These are phyloP conservation scores for Phalacrocorax aristotelis DNA, from an alignment of 2,113 vertebrate genomes.

Conservation along the genomic window DNA sequence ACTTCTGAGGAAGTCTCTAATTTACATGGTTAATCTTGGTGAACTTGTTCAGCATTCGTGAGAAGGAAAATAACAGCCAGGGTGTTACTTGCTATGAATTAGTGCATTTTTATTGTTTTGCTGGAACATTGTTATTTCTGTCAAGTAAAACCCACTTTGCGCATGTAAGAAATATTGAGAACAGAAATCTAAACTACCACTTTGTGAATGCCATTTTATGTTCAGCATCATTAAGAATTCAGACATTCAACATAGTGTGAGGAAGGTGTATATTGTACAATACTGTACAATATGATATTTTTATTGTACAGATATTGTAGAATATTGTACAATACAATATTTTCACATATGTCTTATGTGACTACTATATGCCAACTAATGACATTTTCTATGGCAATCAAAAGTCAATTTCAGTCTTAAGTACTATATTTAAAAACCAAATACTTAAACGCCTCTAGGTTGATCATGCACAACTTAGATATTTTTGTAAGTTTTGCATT, in stretches of 20 bases:
- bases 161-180: neutral
- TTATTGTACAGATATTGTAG: neutral
- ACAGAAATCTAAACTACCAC: neutral
- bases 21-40: neutral
- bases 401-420: neutral
- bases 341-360: neutral
- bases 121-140: neutral
- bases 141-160: neutral
- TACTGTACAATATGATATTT: neutral
- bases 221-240: neutral
- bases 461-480: neutral
- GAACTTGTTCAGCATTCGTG: neutral
- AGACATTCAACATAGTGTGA: neutral
- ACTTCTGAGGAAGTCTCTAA: neutral
- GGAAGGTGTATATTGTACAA: neutral
- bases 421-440: neutral
- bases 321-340: neutral
- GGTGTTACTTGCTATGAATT: neutral
- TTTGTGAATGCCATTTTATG: neutral
- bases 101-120: neutral
- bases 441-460: neutral
- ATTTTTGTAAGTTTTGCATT: neutral
- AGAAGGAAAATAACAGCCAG: neutral
- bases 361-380: neutral
- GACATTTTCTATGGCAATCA: neutral